Evolutionary conservation across 2,113 vertebrate species (phyloP).

Genomic region (Cairina moschata): DNA sequence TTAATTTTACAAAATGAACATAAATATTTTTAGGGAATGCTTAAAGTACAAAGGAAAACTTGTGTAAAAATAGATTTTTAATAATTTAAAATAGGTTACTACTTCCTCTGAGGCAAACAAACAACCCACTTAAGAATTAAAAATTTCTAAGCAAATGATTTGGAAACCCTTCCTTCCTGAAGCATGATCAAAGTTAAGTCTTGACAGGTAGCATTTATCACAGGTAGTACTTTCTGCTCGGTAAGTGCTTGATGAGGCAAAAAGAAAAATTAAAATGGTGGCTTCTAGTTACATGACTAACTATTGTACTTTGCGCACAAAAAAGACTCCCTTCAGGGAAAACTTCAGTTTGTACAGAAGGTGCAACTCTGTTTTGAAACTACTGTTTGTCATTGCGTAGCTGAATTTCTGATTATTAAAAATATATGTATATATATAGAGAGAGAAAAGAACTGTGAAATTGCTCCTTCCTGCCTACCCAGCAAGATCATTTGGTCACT

Average conservation of each 20-base stretch:
- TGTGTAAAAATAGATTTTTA: slow-evolving; percentile 74
- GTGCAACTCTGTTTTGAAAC: background rate
- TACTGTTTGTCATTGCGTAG: background rate
- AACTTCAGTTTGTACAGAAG: background rate
- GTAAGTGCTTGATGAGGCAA: slow-evolving; percentile 33
- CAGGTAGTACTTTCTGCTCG: slow-evolving; percentile 61
- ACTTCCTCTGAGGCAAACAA: slow-evolving; percentile 72
- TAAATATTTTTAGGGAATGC: slow-evolving; percentile 67
- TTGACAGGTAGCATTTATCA: slow-evolving; percentile 70
- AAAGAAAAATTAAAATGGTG: slow-evolving; percentile 32
- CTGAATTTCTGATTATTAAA: background rate
- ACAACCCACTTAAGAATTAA: slow-evolving; percentile 62
- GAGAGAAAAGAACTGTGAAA: background rate
- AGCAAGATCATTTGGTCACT: background rate
- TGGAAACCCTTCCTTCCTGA: slow-evolving; percentile 63
- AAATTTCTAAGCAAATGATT: slow-evolving; percentile 69
- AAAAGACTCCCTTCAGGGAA: background rate
- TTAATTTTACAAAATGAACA: slow-evolving; percentile 59
- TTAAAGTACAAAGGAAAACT: slow-evolving; percentile 71
- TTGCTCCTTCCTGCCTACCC: background rate
- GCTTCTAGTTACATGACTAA: background rate
- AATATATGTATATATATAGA: background rate
- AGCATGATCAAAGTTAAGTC: slow-evolving; percentile 52
- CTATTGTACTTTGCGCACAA: background rate
- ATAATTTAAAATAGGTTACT: slow-evolving; percentile 70